phyloP scores from a whole-genome alignment of 2,888 invertebrate species.

The Platyscelio sp. region DNA sequence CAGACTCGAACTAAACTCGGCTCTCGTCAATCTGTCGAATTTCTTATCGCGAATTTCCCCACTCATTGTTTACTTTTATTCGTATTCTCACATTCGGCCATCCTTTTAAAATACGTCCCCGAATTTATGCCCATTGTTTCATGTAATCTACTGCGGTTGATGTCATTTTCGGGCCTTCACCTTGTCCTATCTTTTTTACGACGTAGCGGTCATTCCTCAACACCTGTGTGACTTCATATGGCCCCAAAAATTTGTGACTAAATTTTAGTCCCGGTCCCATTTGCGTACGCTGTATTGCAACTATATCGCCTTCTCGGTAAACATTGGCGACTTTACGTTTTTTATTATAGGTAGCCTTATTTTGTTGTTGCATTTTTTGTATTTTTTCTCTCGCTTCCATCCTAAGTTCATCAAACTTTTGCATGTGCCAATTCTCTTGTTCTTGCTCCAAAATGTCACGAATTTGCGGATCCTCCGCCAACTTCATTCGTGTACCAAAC shows the following conservation, averaged over 20 bases:
- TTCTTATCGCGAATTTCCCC: not conserved
- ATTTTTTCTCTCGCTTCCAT: not conserved
- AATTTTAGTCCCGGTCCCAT: constrained; percentile 5
- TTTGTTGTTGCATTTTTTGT: not conserved
- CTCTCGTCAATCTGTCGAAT: not conserved
- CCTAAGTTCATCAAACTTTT: not conserved
- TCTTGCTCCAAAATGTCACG: not conserved
- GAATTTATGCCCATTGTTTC: not conserved
- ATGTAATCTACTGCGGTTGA: not conserved
- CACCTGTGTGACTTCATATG: not conserved
- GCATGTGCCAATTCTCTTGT: not conserved
- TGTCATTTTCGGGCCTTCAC: not conserved
- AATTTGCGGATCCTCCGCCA: not conserved
- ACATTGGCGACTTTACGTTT: not conserved
- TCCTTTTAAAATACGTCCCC: too few species aligned
- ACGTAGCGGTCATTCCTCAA: constrained; percentile 2
- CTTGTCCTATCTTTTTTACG: constrained; percentile 1
- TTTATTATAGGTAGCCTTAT: not conserved
- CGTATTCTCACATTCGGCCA: not conserved
- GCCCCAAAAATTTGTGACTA: not conserved
- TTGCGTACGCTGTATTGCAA: not conserved
- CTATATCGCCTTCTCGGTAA: not conserved
- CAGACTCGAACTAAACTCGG: not conserved
- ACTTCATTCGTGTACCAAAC: not conserved
- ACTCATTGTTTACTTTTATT: not conserved